Base-by-base conservation (phyloP, 2,113 vertebrate genomes). In the Istiophorus platypterus region DNA sequence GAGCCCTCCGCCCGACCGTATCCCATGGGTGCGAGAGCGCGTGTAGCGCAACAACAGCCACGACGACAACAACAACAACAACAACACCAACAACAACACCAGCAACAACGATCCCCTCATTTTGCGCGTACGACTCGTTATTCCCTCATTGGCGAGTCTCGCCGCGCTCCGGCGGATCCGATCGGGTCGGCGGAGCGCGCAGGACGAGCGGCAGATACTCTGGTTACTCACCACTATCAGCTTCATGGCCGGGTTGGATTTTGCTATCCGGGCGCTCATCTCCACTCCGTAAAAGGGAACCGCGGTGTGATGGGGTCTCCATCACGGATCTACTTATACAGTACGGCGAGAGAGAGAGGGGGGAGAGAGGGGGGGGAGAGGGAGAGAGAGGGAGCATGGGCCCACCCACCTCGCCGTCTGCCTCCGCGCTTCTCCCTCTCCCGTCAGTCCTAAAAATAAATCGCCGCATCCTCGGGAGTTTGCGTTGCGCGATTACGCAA, bases 171-270 rank as follows among this genome's bases (percentile, higher is more conserved):
- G 11, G 20, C 5, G 17, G 39, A 61, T 47, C 52, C 7, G 5
- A 62, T 74, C 59, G 13, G 13, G 10, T 4, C 27, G 31, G 51
- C 29, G 22, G 29, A 66, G 1, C 49, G 27, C 27, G 15, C 1
- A 74, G 9, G 27, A n/a, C n/a, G 29, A 34, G 41, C 31, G 59
- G 54, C 51, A 62, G 34, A 65, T 41, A 65, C 9, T 58, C 27
- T 8, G 27, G 29, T 51, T 83, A 95, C 95, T 95, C 82, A 96
- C 95, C 95, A 96, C 80, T 47, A 94, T 90, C 17, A 96, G 86
- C 89, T 94, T 95, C 94, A 96, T 93, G 81, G 91, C 89, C 69
- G 93, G 93, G 84, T 90, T 94, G 76, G 92, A 91, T 90, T 74
- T 90, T 78, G 88, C 82, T 89, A 88, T 92, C 90, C 89, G 85